Evolutionary conservation across 2,888 invertebrate species (phyloP), one percentile per base, ranked within the genome.

Genomic region (Andricus quercusramuli): DNA sequence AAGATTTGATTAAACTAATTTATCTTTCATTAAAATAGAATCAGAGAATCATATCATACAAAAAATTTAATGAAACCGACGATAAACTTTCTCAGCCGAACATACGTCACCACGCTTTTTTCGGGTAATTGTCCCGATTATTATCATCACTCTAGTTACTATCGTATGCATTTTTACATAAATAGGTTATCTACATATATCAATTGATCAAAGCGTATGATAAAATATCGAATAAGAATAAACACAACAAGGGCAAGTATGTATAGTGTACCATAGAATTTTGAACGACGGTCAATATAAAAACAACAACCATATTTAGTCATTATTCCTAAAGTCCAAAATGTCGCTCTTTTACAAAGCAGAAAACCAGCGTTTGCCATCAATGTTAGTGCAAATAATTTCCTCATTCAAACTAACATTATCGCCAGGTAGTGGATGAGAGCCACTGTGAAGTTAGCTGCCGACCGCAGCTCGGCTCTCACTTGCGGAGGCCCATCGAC

Each of bases 161-260:
- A 77, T 83, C 66, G 80, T 84, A 82, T 83, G 85, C 25, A 41
- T 68, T 68, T 85, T 87, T 88, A 87, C 87, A 89, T 89, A 89
- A 89, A 90, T 88, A 87, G 78, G 82, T 83, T 82, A 81, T 83
- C 82, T 80, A 25, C 25, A 25, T 25, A 86, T 89, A 86, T 89
- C 85, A 84, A 89, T 89, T 85, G 88, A 88, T 90, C 86, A 83
- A 90, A 90, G 90, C 90, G 89, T 89, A 87, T 90, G 90, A 92
- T 91, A 91, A 91, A 92, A 91, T 91, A 92, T 92, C 87, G 88
- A 90, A 89, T 88, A 86, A 86, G 88, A 89, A 89, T 89, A 90
- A 92, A 91, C 91, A 91, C 90, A 92, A 92, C 91, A 92, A 91
- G 89, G 90, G 89, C 89, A 90, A 90, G 88, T 90, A 87, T 85